Evolutionary conservation across 2,888 invertebrate genomes (phyloP).

Genomic region (Drosophila nr. fundita): DNA sequence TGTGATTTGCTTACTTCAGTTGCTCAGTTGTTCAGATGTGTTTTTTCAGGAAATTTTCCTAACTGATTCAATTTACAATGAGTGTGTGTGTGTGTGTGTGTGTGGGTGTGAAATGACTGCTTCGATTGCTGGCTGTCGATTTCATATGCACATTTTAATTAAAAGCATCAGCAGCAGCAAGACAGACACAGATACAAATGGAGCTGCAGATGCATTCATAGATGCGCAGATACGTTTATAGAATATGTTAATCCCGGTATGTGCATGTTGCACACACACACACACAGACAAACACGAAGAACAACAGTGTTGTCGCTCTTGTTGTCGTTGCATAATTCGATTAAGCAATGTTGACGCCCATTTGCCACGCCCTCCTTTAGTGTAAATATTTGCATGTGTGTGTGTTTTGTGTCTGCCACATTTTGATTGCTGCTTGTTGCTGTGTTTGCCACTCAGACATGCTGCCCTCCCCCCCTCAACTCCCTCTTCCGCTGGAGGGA

Average conservation of each 20-base stretch:
- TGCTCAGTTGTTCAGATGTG: constrained; percentile 7
- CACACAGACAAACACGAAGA: background rate
- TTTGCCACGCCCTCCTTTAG: constrained; percentile 22
- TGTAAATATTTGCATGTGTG: constrained; percentile 67
- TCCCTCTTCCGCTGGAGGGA: background rate
- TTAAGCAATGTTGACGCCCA: constrained; percentile 57
- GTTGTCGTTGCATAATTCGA: constrained; percentile 70
- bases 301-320: constrained; percentile 30
- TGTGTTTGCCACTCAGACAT: constrained; percentile 33
- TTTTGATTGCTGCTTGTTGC: constrained; percentile 61
- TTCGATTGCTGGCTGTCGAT: constrained; percentile 37
- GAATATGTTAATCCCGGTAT: constrained; percentile 73
- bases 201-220: constrained; percentile 10
- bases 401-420: constrained; percentile 48
- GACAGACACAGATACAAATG: constrained; percentile 2
- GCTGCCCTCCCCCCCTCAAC: background rate
- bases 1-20: constrained; percentile 1
- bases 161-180: constrained; percentile 37
- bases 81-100: constrained; percentile 23
- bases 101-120: constrained; percentile 48
- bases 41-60: constrained; percentile 56
- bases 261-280: constrained; percentile 27
- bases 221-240: constrained; percentile 40
- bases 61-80: constrained; percentile 55
- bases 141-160: constrained; percentile 74